Base-by-base conservation (phyloP, 1,140 invertebrate genomes). In the Nasonia longicornis region DNA sequence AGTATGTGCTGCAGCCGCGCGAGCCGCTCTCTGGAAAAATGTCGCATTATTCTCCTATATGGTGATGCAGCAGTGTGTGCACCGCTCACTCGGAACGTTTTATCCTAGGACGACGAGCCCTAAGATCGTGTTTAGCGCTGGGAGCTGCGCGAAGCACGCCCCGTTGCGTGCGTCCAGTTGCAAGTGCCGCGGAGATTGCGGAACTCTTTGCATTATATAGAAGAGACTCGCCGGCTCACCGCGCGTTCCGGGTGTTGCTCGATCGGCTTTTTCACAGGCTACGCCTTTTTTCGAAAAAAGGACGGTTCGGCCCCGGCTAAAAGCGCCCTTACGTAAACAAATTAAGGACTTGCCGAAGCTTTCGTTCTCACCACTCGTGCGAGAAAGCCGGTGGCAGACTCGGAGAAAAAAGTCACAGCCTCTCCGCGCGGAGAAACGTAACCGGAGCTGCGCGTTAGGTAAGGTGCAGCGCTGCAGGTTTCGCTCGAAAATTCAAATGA, bases 31-130 rank as follows among this genome's bases (percentile, higher is more conserved):
- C 22, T 74, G 70, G 31, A 88, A 85, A 88, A 87, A 88, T 88
- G 85, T 88, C 85, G 86, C 85, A 88, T 88, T 89, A 89, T 89
- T 88, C 86, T 89, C 89, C 84, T 89, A 89, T 89, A 89, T 87
- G 86, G 88, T 86, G 86, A 89, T 86, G 85, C 87, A 83, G 87
- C 87, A 83, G 87, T 83, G 14, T 52, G 8, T 66, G 63, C 63
- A 26, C 63, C 75, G 81, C 83, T 81, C 67, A 11, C 38, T 52
- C 26, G 22, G 52, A 20, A 58, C 42, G 35, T 75, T 72, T 71
- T n/a, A 72, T 42, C 69, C 69, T 14, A 16, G 14, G 45, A 58
- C 12, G 48, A 16, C 52, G 52, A 58, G 52, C 52, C n/a, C 20
- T 58, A 58, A 58, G 69, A 71, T 71, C 69, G 69, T 42, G 69